Base-by-base conservation (phyloP, 2,888 invertebrate species). In the Epinotia nisella region DNA sequence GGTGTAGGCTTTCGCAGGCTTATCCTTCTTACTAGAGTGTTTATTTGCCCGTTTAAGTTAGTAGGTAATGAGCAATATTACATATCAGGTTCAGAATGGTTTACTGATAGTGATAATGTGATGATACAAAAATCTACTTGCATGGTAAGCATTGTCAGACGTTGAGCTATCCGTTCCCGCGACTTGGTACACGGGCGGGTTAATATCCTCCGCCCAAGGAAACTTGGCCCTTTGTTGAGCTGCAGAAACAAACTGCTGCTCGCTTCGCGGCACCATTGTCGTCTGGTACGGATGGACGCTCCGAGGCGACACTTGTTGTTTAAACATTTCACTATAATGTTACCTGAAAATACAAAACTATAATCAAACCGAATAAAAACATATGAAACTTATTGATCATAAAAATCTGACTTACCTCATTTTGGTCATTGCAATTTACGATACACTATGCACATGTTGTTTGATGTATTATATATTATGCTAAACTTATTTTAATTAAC, bases 221-320 rank as follows among this genome's bases (percentile, higher is more conserved):
- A 86, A 94, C 81, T 94, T 93, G 1, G 88, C 86, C 78, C 94
- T 88, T 85, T 93, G 92, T 85, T 92, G 90, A 15, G 90, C 82
- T 24, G 94, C 93, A n/a, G 90, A 85, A 39, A 85, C 83, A 74
- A 91, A 87, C 76, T 94, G 94, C 64, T 92, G 90, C 68, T 93
- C 92, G 78, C 89, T 93, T 17, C 94, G 84, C 13, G 93, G 90
- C 39, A 94, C 91, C 49, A 94, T 87, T 3, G 94, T 94, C 5
- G 94, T 94, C 81, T 94, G 94, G 76, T 94, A 94, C 4, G 94
- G 94, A 76, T 93, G 93, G 53, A 93, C 89, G 77, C 90, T 92
- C 56, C 93, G 87, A 4, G 92, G 90, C 15, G 94, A 89, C 53
- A 90, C 75, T 79, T 93, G 93, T 82, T 93, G 93, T 81, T 93